Conservation (phyloP, 2,797 vertebrate species). For the Ctenochaetus hawaiiensis region DNA sequence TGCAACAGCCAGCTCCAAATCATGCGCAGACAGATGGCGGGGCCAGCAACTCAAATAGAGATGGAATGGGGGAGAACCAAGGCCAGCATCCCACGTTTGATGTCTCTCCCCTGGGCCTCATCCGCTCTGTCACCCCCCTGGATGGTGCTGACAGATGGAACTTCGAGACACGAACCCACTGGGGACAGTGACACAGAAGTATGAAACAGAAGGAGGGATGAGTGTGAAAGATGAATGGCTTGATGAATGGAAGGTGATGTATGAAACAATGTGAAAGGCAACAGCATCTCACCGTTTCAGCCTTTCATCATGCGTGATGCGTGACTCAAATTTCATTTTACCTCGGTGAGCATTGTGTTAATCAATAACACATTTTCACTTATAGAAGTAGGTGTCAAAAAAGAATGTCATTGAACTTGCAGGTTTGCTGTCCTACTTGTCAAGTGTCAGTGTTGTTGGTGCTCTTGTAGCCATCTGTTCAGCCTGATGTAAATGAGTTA, state of each 20-base stretch:
- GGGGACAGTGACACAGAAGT: conserved; percentile 75
- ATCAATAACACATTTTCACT: conserved; percentile 54
- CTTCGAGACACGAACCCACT: conserved; percentile 73
- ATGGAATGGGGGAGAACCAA: conserved; percentile 62
- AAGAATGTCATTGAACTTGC: conserved; percentile 21
- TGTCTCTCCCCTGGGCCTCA: conserved; percentile 81
- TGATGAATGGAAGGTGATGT: conserved; percentile 67
- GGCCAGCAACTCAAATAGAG: conserved; percentile 78
- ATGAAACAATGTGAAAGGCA: conserved; percentile 56
- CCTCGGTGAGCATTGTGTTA: conserved; percentile 30
- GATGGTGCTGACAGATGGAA: conserved; percentile 81
- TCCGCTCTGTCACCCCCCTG: conserved; percentile 74
- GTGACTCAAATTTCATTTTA: conserved; percentile 41
- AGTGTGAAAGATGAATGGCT: conserved; percentile 75
- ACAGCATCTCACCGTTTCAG: conserved; percentile 51
- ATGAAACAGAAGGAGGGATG: conserved; percentile 78
- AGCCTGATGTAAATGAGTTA: not conserved
- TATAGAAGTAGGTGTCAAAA: not conserved
- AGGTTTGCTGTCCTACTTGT: not conserved
- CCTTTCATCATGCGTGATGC: conserved; percentile 34
- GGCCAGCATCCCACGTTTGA: conserved; percentile 82
- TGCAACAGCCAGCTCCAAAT: conserved; percentile 73
- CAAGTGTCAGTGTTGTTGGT: not conserved
- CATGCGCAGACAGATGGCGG: conserved; percentile 79
- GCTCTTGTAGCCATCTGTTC: not conserved